Conservation (phyloP, 2,888 invertebrate genomes). For the Parnassius mnemosyne region DNA sequence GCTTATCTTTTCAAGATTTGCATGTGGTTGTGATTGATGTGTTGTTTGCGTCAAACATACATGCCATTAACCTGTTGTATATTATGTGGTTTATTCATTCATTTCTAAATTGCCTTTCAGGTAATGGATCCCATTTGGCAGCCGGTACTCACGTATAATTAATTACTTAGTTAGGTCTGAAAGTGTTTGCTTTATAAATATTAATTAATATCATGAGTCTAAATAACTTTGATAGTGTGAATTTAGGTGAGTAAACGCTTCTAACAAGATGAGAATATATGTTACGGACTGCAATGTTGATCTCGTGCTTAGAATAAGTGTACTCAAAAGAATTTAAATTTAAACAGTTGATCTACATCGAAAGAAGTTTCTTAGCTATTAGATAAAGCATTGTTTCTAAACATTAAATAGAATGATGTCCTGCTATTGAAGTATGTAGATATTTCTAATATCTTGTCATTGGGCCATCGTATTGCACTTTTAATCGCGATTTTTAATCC, state of each 20-base stretch:
- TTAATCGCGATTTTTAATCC: no score
- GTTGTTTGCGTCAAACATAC: no score
- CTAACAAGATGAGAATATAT: slow-evolving; percentile 1
- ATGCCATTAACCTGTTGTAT: neutral
- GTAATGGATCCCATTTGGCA: slow-evolving; percentile 48
- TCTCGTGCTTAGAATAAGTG: slow-evolving; percentile 18
- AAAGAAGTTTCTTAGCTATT: neutral
- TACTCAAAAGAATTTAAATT: neutral
- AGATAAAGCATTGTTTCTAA: neutral
- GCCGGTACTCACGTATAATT: slow-evolving; percentile 63
- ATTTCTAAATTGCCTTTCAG: slow-evolving; percentile 45
- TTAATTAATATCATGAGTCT: slow-evolving; percentile 11
- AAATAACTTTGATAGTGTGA: slow-evolving; percentile 11
- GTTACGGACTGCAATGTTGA: slow-evolving; percentile 2
- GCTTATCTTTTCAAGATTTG: no score
- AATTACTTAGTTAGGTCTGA: slow-evolving; percentile 30
- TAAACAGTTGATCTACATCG: neutral
- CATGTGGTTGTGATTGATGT: no score
- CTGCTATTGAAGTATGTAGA: slow-evolving; percentile 17
- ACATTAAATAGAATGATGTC: slow-evolving; percentile 10
- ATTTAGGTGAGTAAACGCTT: slow-evolving; percentile 2
- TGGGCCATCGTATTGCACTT: no score
- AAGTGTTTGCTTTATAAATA: slow-evolving; percentile 22
- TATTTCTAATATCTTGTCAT: neutral
- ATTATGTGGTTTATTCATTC: slow-evolving; percentile 2